Evolutionary conservation across 2,797 vertebrate species (phyloP), one percentile per base, ranked within the genome.

Genomic region (Nasua narica): DNA sequence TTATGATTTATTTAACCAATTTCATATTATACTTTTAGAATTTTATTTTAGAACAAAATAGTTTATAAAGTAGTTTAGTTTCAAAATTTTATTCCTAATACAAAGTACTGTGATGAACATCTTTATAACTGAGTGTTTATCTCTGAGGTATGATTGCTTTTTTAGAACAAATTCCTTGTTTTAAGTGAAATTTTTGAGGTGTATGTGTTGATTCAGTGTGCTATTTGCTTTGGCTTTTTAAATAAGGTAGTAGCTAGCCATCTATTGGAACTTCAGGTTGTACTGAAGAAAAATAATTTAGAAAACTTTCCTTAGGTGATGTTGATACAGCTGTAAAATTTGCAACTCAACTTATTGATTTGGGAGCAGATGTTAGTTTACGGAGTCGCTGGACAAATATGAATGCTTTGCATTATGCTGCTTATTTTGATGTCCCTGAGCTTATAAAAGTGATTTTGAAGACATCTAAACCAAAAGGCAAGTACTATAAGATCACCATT

Each of bases 311-410:
- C 97, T n/a, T 98, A 99, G 99, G 99, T 90, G 99, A 99, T 90
- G 99, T 99, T 67, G 99, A 99, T 89, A 99, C 98, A 0, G 99
- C 99, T 48, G 99, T 99, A 7, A 98, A 98, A 95, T 99, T 99
- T 93, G 99, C 99, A 14, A 98, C 97, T 0, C 99, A 99, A 76
- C 99, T 99, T 13, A 99, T 99, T 43, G 98, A 99, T 58, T 97
- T 99, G 97, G 99, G 99, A 54, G 99, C 99, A 0, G 99, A 99
- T 56, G 99, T 99, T 4, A 99, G 99, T 96, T 98, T 99, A 74
- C 99, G 99, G 77, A 99, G 99, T 79, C 99, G 99, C 58, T 99
- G 99, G 99, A 99, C 99, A 43, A 99, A 99, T 98, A 99, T 99
- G 99, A 99, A 99, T 96, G 99, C 99, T 54, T 98, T 99, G 98